Evolutionary conservation across 2,113 vertebrate species (phyloP).

Genomic region (Piprites chloris): DNA sequence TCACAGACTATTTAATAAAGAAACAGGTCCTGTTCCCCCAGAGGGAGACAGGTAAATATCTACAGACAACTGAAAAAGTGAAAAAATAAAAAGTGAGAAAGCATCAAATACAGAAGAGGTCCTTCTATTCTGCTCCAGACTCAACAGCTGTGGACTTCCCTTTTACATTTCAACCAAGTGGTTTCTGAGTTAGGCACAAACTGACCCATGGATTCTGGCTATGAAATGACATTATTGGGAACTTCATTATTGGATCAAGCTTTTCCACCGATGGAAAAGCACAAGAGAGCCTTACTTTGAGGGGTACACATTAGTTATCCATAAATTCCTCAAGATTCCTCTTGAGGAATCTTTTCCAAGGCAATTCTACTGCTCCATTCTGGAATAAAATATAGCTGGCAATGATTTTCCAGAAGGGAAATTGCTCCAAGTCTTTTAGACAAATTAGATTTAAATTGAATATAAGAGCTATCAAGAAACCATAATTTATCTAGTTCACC

Average conservation of each 20-base stretch:
- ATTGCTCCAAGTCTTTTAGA: neutral
- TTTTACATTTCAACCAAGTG: neutral
- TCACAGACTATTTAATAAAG: neutral
- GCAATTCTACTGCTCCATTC: neutral
- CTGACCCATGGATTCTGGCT: neutral
- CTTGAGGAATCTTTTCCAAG: neutral
- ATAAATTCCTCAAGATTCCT: neutral
- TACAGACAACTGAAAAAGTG: neutral
- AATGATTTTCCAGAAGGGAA: neutral
- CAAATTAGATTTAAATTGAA: neutral
- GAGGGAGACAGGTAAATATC: neutral
- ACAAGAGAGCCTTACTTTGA: neutral
- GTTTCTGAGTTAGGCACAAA: neutral
- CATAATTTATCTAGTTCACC: neutral
- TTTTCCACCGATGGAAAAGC: neutral
- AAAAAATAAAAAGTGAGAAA: neutral
- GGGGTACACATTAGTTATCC: neutral
- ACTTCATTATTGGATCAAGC: neutral
- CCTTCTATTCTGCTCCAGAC: neutral
- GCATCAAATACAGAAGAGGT: neutral
- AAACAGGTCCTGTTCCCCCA: neutral
- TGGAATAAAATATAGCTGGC: neutral
- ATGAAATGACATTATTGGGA: neutral
- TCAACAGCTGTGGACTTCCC: neutral
- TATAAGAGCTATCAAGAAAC: neutral